Evolutionary conservation across 2,797 vertebrate genomes (phyloP).

Genomic region (Amphiprion clarkii): DNA sequence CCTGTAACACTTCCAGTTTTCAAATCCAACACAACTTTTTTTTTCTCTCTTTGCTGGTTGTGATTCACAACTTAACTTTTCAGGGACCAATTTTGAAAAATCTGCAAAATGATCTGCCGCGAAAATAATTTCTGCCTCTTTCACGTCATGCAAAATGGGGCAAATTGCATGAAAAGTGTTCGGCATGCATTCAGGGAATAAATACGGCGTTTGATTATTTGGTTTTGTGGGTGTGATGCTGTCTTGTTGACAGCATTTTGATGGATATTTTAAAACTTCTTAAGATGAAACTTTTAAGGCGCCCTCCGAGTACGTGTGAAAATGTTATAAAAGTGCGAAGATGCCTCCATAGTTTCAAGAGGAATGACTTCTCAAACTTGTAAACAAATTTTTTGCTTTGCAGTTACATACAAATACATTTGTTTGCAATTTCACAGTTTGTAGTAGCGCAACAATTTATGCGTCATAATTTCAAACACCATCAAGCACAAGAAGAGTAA

Average conservation of each 20-base stretch:
- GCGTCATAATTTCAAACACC: neutral
- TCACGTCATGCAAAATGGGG: slow-evolving; percentile 8
- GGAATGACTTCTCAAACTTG: slow-evolving; percentile 13
- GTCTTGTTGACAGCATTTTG: slow-evolving; percentile 20
- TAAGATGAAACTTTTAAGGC: neutral
- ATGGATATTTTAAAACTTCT: slow-evolving; percentile 18
- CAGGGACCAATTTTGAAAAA: slow-evolving; percentile 2
- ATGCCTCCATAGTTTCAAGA: neutral
- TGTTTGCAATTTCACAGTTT: neutral
- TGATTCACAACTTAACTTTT: slow-evolving; percentile 21
- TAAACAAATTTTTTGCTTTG: slow-evolving; percentile 1
- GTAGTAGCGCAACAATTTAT: neutral
- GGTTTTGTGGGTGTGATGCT: neutral
- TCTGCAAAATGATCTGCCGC: neutral
- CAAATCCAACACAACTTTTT: slow-evolving; percentile 41
- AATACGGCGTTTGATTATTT: slow-evolving; percentile 14
- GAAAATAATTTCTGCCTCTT: neutral
- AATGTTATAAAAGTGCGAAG: slow-evolving; percentile 26
- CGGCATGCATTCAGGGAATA: neutral
- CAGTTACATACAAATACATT: slow-evolving; percentile 3
- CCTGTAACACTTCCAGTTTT: slow-evolving; percentile 45
- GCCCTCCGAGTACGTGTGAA: neutral
- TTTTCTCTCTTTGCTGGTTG: neutral
- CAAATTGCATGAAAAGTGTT: slow-evolving; percentile 10
- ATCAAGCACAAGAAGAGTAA: neutral